Conservation (phyloP, 2,888 invertebrate genomes). For the Cephus runcator region DNA sequence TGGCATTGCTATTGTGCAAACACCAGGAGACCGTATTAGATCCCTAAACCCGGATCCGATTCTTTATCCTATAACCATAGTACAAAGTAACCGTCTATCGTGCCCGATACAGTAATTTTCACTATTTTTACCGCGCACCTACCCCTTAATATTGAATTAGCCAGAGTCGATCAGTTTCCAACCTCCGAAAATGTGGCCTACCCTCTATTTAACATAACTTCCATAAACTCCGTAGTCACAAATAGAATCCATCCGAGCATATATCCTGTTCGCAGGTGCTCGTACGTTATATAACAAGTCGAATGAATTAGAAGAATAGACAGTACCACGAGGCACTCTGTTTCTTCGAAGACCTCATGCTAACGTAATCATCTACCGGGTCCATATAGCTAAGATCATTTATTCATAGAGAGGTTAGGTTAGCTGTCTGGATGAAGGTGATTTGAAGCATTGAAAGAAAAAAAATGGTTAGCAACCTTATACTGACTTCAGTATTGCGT, state of each 20-base stretch:
- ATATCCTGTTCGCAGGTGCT: background rate
- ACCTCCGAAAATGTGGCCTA: background rate
- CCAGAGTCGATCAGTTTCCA: background rate
- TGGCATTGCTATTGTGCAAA: slow-evolving; percentile 24
- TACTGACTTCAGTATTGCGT: background rate
- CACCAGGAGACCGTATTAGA: slow-evolving; percentile 22
- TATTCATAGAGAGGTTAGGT: background rate
- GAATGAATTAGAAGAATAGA: background rate
- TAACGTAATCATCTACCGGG: background rate
- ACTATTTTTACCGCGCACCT: background rate
- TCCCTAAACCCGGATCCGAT: background rate
- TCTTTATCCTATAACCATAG: background rate
- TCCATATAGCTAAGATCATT: background rate
- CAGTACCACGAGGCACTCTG: background rate
- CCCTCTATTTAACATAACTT: background rate
- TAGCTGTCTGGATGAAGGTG: background rate
- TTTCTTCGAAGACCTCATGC: background rate
- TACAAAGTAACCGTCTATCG: background rate
- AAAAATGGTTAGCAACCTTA: background rate
- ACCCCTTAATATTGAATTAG: background rate
- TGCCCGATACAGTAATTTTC: background rate
- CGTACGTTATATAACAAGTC: background rate
- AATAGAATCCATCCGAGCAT: background rate
- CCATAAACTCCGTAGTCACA: background rate
- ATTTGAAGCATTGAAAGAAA: background rate